Conservation (phyloP, 1,140 invertebrate species). For the Solen grandis region DNA sequence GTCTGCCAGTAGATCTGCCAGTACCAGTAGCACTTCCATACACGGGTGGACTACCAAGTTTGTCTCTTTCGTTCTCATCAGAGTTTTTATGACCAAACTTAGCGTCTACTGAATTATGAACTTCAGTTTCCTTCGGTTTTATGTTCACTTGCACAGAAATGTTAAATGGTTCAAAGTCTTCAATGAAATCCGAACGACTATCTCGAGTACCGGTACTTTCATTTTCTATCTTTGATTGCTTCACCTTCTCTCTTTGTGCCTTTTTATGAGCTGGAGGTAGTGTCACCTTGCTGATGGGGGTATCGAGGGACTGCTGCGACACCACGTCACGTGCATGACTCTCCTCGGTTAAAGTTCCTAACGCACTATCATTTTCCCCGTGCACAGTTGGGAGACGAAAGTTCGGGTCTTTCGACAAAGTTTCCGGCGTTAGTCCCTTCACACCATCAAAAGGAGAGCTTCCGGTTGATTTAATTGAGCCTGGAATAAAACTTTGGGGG, state of each 20-base stretch:
- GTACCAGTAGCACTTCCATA: no score
- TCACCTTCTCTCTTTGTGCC: background rate
- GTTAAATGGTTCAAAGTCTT: constrained; percentile 46
- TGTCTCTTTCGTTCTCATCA: no score
- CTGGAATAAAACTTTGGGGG: constrained; percentile 30
- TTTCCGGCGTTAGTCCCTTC: background rate
- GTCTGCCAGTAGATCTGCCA: no score
- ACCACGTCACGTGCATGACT: background rate
- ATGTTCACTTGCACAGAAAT: constrained; percentile 51
- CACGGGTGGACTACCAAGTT: no score
- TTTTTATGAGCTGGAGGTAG: background rate
- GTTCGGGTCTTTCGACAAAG: constrained; percentile 4
- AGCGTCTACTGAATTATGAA: no score
- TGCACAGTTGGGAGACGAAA: constrained; percentile 11
- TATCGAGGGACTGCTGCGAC: background rate
- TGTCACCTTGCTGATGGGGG: background rate
- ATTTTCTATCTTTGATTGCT: background rate
- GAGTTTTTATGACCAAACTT: no score
- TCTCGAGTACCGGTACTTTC: background rate
- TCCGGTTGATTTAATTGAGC: constrained; percentile 20
- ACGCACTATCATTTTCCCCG: constrained; percentile 23
- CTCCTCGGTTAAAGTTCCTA: constrained; percentile 43
- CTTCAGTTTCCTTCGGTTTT: constrained; percentile 35
- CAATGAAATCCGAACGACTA: background rate
- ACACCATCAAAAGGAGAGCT: constrained; percentile 36